Evolutionary conservation across 1,140 invertebrate genomes (phyloP).

Genomic region (Mamestra configurata): DNA sequence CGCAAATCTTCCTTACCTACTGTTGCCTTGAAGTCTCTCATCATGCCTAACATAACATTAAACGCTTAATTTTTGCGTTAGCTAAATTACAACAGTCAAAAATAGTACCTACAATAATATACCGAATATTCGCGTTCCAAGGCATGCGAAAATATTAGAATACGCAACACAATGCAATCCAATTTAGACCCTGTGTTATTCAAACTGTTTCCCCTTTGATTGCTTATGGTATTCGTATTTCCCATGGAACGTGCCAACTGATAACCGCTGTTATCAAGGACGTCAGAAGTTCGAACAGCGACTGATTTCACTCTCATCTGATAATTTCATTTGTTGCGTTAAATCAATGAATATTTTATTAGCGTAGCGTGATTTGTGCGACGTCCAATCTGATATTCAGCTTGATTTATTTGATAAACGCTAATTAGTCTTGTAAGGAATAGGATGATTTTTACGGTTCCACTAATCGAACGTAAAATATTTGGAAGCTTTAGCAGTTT

Average conservation of each 20-base stretch:
- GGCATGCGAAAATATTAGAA: too few relatives aligned
- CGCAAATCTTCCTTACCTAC: too few relatives aligned
- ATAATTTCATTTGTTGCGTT: constrained; percentile 11
- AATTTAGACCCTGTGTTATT: too few relatives aligned
- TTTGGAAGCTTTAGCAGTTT: not conserved
- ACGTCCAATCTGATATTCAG: not conserved
- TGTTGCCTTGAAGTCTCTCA: too few relatives aligned
- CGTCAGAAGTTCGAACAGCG: not conserved
- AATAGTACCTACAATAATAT: too few relatives aligned
- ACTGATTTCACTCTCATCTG: not conserved
- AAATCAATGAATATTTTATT: constrained; percentile 17
- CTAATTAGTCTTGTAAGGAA: not conserved
- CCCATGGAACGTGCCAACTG: not conserved
- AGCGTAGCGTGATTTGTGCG: constrained; percentile 1
- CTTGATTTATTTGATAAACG: not conserved
- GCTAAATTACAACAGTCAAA: too few relatives aligned
- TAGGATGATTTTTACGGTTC: not conserved
- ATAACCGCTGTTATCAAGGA: not conserved
- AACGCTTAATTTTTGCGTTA: too few relatives aligned
- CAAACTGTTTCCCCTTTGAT: not conserved
- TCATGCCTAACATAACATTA: too few relatives aligned
- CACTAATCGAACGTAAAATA: not conserved
- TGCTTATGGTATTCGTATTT: not conserved
- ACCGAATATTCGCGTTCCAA: too few relatives aligned
- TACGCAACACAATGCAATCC: too few relatives aligned